Evolutionary conservation across 2,113 vertebrate species (phyloP).

Genomic region (Gavia stellata): DNA sequence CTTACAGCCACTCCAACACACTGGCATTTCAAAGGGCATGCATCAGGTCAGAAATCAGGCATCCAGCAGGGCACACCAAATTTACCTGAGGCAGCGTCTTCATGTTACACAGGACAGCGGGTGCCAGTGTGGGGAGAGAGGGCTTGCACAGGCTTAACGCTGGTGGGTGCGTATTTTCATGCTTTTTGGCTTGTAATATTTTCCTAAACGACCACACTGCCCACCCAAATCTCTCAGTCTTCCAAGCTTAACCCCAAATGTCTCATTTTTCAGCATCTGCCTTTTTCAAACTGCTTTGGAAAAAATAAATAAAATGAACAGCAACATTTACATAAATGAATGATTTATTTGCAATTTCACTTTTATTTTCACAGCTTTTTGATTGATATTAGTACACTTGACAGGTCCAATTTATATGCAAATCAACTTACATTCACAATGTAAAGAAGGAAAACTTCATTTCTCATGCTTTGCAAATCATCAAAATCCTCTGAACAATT

Average conservation of each 20-base stretch:
- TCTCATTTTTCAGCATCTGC: not conserved
- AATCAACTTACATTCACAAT: conserved; percentile 20
- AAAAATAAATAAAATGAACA: not conserved
- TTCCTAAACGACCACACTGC: not conserved
- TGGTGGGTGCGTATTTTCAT: not conserved
- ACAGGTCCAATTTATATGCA: conserved; percentile 54
- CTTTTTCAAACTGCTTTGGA: not conserved
- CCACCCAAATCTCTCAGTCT: not conserved
- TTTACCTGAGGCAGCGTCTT: not conserved
- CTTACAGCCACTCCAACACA: not conserved
- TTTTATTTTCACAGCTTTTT: conserved; percentile 16
- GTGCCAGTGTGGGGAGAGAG: not conserved
- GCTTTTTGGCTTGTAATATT: not conserved
- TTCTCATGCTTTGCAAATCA: conserved; percentile 36
- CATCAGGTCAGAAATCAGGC: not conserved
- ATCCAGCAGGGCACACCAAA: not conserved
- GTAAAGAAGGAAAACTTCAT: not conserved
- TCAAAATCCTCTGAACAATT: not conserved
- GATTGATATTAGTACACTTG: conserved; percentile 14
- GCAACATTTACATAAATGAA: conserved; percentile 14
- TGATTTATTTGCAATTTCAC: conserved; percentile 24
- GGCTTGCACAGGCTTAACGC: not conserved
- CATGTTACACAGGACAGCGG: not conserved
- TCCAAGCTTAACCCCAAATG: not conserved
- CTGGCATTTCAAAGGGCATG: not conserved